These are phyloP conservation scores for Andrena hattorfiana DNA, from an alignment of 2,888 invertebrate species.

Conservation along the genomic window DNA sequence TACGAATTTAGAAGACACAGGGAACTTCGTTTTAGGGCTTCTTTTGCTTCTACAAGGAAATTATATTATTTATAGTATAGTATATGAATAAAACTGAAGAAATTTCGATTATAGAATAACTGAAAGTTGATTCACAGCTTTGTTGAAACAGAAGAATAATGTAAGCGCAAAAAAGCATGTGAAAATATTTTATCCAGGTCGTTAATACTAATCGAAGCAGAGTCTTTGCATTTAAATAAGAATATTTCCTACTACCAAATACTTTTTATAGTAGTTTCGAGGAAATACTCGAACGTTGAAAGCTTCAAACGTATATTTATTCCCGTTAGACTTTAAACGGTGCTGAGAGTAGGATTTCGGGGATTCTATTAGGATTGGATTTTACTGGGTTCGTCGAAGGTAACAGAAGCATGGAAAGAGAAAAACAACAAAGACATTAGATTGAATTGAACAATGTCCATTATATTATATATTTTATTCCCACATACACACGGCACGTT, in stretches of 20 bases:
- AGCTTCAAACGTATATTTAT: background rate
- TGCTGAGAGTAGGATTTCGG: background rate
- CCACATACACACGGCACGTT: slow-evolving; percentile 96
- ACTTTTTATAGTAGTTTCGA: background rate
- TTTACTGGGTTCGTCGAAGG: background rate
- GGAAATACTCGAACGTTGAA: background rate
- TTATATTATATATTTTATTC: slow-evolving; percentile 92
- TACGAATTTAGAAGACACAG: background rate
- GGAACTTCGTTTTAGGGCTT: background rate
- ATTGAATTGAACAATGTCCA: slow-evolving; percentile 94
- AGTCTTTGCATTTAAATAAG: too few species aligned
- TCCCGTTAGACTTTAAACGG: background rate
- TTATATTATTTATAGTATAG: background rate
- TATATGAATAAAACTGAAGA: background rate
- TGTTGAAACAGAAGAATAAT: too few species aligned
- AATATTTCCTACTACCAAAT: too few species aligned
- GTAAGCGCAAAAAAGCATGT: too few species aligned
- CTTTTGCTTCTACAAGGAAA: background rate
- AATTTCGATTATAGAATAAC: too few species aligned
- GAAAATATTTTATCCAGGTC: too few species aligned
- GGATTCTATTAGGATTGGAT: background rate
- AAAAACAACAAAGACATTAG: slow-evolving; percentile 65
- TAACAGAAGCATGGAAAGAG: slow-evolving; percentile 16
- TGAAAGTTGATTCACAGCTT: too few species aligned
- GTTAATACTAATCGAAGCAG: too few species aligned